Percentiles rank a stretch among this genome's conserved stretches.
Conservation (phyloP, 1,140 invertebrate genomes). For the Globodera ellingtonae region DNA sequence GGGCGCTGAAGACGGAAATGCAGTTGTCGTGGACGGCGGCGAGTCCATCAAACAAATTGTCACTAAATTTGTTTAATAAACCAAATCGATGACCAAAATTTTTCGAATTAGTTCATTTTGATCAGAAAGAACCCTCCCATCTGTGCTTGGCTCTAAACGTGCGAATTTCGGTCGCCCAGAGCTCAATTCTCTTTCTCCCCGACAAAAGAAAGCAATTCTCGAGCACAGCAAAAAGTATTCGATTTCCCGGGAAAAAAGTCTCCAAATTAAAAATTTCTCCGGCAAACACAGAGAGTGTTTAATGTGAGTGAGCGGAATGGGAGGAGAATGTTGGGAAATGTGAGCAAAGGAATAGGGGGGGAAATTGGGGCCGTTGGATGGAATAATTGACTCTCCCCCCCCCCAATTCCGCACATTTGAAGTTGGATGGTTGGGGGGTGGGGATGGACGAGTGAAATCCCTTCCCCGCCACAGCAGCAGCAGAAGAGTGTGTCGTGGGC, state of each 20-base stretch:
- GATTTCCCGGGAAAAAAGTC: too few species aligned
- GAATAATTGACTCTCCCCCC: conserved; percentile 16
- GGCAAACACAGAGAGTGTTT: neutral
- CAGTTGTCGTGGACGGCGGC: neutral
- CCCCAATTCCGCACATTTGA: neutral
- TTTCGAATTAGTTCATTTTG: too few species aligned
- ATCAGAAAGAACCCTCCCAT: too few species aligned
- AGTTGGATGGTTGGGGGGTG: neutral
- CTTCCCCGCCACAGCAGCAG: neutral
- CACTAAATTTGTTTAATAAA: too few species aligned
- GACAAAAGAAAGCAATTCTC: too few species aligned
- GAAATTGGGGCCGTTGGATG: conserved; percentile 7
- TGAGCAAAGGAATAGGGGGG: conserved; percentile 6
- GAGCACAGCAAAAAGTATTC: too few species aligned
- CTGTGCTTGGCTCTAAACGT: too few species aligned
- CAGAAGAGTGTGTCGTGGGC: neutral
- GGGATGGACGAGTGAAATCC: neutral
- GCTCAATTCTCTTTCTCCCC: too few species aligned
- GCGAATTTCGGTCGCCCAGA: too few species aligned
- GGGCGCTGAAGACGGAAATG: neutral
- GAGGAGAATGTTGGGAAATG: neutral
- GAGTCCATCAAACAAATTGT: too few species aligned
- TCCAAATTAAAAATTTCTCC: too few species aligned
- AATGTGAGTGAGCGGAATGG: neutral
- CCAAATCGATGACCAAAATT: too few species aligned